A percentile compares a stretch with the other conserved stretches of the same genome.
Evolutionary conservation across 2,113 vertebrate genomes (phyloP).

Genomic region (Sapajus apella): DNA sequence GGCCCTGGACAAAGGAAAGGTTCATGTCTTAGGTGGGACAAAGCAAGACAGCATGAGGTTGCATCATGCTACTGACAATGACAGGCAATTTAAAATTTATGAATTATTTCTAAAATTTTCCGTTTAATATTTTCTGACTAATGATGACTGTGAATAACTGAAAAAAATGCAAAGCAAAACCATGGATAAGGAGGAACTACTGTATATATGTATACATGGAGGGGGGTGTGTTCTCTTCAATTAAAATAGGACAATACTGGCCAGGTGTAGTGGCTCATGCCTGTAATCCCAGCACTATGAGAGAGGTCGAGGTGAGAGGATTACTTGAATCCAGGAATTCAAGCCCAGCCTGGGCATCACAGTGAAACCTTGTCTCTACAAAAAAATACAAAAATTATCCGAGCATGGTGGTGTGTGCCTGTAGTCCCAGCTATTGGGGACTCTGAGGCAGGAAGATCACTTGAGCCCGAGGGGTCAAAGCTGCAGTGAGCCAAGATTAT

Average conservation of each 20-base stretch:
- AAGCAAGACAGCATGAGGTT: neutral
- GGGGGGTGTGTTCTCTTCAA: neutral
- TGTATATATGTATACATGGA: neutral
- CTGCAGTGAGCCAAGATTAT: too few species aligned
- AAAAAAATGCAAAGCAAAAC: neutral
- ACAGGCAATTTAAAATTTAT: neutral
- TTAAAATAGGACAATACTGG: neutral
- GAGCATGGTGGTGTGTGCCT: too few species aligned
- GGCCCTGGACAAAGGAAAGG: neutral
- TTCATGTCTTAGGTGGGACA: neutral
- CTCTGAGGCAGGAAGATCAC: too few species aligned
- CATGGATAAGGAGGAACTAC: neutral
- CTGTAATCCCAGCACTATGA: too few species aligned
- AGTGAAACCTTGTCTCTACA: too few species aligned
- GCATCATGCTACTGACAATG: neutral
- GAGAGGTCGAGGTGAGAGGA: too few species aligned
- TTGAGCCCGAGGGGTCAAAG: too few species aligned
- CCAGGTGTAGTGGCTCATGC: too few species aligned
- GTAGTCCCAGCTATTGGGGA: too few species aligned
- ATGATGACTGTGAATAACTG: neutral
- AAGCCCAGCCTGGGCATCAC: too few species aligned
- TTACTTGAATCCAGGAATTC: too few species aligned
- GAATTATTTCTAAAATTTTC: neutral
- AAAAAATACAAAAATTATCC: too few species aligned
- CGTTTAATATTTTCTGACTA: neutral